These are phyloP conservation scores for Aricia artaxerxes DNA, from an alignment of 2,888 invertebrate genomes.

Conservation along the genomic window DNA sequence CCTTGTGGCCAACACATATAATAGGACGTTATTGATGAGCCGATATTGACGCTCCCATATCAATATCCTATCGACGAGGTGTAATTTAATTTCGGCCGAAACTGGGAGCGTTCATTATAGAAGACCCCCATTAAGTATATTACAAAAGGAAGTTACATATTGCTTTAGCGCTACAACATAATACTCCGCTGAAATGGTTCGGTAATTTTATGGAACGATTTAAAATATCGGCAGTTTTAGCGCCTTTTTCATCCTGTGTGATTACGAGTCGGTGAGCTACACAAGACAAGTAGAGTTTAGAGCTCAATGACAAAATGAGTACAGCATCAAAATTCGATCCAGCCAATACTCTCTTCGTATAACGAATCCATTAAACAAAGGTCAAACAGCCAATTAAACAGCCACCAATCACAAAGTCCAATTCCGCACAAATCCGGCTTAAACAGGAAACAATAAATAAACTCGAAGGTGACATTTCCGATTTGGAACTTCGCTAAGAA, in stretches of 20 bases:
- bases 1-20: slow-evolving; percentile 48
- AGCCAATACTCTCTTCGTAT: too few relatives aligned
- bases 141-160: slow-evolving; percentile 23
- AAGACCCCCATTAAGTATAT: slow-evolving; percentile 46
- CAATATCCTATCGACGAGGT: slow-evolving; percentile 74
- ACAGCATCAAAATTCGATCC: background rate
- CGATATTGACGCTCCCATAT: slow-evolving; percentile 63
- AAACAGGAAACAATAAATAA: slow-evolving; percentile 21
- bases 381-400: slow-evolving; percentile 16
- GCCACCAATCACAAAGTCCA: slow-evolving; percentile 3
- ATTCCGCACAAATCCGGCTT: slow-evolving; percentile 19
- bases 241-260: background rate
- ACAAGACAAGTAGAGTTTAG: too few relatives aligned
- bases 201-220: background rate
- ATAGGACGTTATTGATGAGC: slow-evolving; percentile 62
- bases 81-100: slow-evolving; percentile 74
- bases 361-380: background rate
- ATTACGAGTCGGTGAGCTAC: background rate
- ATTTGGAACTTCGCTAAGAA: slow-evolving; percentile 18
- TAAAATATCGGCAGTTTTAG: background rate
- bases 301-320: background rate
- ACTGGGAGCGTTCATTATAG: slow-evolving; percentile 65
- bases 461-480: slow-evolving; percentile 19
- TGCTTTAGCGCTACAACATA: background rate
- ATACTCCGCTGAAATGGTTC: background rate